A percentile compares a stretch with the other conserved stretches of the same genome.
These are phyloP conservation scores for Alectura lathami DNA, from an alignment of 2,113 vertebrate species.

Conservation along the genomic window DNA sequence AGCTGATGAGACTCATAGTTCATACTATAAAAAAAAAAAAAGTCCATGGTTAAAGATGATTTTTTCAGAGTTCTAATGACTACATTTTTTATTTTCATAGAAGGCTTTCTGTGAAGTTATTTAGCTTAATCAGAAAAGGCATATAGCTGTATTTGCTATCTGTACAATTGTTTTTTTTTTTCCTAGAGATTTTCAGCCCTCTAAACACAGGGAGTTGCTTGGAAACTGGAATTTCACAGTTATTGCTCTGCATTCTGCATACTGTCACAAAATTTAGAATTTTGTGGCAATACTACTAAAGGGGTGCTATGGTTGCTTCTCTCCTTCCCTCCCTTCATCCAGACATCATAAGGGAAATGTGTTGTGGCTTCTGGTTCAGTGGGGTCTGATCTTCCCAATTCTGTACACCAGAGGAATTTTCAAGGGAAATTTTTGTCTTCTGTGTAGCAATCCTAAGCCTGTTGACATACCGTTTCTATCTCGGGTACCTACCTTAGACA, in stretches of 20 bases:
- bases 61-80: not conserved
- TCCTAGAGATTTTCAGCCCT: not conserved
- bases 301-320: not conserved
- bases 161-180: not conserved
- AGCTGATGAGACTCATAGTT: not conserved
- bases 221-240: conserved; percentile 23
- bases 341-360: not conserved
- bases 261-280: not conserved
- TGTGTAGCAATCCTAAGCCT: not conserved
- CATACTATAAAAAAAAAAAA: not conserved
- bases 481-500: not conserved
- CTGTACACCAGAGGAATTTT: not conserved
- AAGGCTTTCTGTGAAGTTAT: not conserved
- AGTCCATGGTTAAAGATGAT: not conserved
- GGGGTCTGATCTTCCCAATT: not conserved
- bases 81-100: not conserved
- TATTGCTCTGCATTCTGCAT: conserved; percentile 5
- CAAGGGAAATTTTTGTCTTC: not conserved
- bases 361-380: not conserved
- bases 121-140: not conserved
- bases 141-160: not conserved
- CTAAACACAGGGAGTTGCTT: conserved; percentile 22
- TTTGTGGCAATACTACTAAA: not conserved
- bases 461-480: not conserved
- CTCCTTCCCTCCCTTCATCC: not conserved